A percentile compares a stretch with the other conserved stretches of the same genome.
Evolutionary conservation across 1,140 invertebrate genomes (phyloP).

Genomic region (Orius laevigatus): DNA sequence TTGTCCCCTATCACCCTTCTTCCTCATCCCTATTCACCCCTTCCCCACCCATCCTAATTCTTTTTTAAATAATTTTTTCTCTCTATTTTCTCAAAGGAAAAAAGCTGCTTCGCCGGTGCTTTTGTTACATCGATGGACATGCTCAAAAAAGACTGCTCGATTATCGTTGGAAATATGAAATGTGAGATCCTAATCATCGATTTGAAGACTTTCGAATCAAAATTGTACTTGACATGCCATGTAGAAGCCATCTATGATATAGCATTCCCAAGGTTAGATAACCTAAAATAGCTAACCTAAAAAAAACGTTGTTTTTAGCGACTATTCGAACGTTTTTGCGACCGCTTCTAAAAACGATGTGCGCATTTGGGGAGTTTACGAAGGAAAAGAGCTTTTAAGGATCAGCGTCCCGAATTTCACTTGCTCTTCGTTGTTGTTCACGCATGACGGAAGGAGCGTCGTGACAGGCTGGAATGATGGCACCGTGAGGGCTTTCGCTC

Average conservation of each 20-base stretch:
- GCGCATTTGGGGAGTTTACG: constrained; percentile 61
- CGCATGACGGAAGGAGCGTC: constrained; percentile 42
- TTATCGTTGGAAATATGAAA: constrained; percentile 52
- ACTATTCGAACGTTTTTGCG: constrained; percentile 67
- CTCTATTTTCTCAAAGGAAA: constrained; percentile 7
- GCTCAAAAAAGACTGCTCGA: constrained; percentile 30
- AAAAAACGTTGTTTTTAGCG: constrained; percentile 28
- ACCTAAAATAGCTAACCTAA: background rate
- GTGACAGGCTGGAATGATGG: constrained; percentile 69
- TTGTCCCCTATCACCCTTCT: no score
- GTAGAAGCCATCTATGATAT: constrained; percentile 61
- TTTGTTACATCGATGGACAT: constrained; percentile 45
- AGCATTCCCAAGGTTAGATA: constrained; percentile 56
- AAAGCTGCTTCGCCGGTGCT: constrained; percentile 7
- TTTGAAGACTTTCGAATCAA: constrained; percentile 45
- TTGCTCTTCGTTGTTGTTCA: constrained; percentile 60
- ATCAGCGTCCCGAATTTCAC: constrained; percentile 73
- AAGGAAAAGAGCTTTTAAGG: constrained; percentile 60
- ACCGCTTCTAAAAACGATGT: constrained; percentile 70
- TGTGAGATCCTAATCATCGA: constrained; percentile 73
- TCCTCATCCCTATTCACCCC: no score
- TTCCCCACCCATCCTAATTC: no score
- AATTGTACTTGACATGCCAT: constrained; percentile 66
- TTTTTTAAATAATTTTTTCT: constrained; percentile 1
- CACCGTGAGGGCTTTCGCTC: constrained; percentile 66